Base-by-base conservation (phyloP, 2,888 invertebrate species). In the Ornithoptera priamus region DNA sequence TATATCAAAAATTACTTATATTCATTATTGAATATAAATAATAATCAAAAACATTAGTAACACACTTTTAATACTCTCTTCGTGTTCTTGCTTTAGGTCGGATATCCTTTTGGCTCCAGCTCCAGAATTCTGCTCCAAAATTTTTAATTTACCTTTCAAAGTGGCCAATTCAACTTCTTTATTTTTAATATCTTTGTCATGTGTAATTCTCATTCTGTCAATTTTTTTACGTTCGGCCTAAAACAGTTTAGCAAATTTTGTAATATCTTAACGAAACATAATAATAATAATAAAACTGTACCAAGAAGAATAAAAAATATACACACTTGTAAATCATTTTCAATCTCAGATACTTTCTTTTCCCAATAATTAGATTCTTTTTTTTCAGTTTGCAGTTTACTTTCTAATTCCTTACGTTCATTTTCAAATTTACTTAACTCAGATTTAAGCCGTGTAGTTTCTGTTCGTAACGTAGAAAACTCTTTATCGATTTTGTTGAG, bases 111-210 rank as follows among this genome's bases (percentile, higher is more conserved):
- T 95, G 42, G 93, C 93, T 60, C 94, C 94, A 53, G 93, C 91
- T 5, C 94, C 94, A 10, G 94, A 94, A 68, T 88, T 93, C 75
- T 94, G 93, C 84, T 95, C 95, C 22, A 95, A 82, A 53, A 94
- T 90, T 76, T 94, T 94, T 61, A 96, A 90, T 89, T 97, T 97
- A 18, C 95, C 94, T 80, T 96, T 96, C 30, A 98, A 89, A 3
- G 95, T 94, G 67, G 95, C 95, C 69, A 98, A 92, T 87, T 97
- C 97, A 5, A 94, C 90, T 81, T 97, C 97, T 80, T 95, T 96
- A 76, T 95, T 95, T 79, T 96, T 95, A 71, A 95, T 92, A 78
- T 97, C 96, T 80, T 95, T 95, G 72, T 97, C 96, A 65, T 95
- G 94, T 56, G 94, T 92, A n/a, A 89, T 78, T 79, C 95, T 96